These are phyloP conservation scores for Mustela lutreola DNA, from an alignment of 2,113 vertebrate species.

Conservation along the genomic window DNA sequence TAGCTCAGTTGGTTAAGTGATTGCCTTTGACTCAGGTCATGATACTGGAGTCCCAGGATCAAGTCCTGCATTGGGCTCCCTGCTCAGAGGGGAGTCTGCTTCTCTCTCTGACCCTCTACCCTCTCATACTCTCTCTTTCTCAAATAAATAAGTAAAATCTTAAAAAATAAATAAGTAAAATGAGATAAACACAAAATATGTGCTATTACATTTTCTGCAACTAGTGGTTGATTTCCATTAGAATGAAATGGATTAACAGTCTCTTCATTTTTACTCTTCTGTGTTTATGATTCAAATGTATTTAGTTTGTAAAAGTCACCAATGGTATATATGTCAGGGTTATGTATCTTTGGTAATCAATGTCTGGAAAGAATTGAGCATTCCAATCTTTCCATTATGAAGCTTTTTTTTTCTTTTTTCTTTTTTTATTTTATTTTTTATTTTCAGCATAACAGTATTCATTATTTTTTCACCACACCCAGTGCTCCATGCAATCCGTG, in stretches of 20 bases:
- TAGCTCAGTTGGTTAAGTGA: too few relatives aligned
- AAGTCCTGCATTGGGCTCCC: too few relatives aligned
- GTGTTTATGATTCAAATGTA: not conserved
- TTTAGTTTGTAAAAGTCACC: not conserved
- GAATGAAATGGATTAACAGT: not conserved
- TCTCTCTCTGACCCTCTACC: too few relatives aligned
- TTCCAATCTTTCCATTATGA: not conserved
- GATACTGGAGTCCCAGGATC: too few relatives aligned
- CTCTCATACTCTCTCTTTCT: too few relatives aligned
- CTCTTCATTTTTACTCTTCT: not conserved
- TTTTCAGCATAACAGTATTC: too few relatives aligned
- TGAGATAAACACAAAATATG: not conserved
- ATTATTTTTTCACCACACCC: too few relatives aligned
- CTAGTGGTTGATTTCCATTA: not conserved
- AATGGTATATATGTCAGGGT: not conserved
- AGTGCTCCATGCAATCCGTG: too few relatives aligned
- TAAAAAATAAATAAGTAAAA: not conserved
- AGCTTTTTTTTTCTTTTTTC: not conserved
- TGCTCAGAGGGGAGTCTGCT: too few relatives aligned
- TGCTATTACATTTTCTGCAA: not conserved
- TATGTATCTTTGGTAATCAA: not conserved
- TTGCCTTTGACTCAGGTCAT: too few relatives aligned
- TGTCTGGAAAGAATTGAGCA: not conserved
- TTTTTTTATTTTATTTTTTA: too few relatives aligned
- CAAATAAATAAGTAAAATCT: too few relatives aligned